Base-by-base conservation (phyloP, 2,888 invertebrate species). In the Caenorhabditis becei region DNA sequence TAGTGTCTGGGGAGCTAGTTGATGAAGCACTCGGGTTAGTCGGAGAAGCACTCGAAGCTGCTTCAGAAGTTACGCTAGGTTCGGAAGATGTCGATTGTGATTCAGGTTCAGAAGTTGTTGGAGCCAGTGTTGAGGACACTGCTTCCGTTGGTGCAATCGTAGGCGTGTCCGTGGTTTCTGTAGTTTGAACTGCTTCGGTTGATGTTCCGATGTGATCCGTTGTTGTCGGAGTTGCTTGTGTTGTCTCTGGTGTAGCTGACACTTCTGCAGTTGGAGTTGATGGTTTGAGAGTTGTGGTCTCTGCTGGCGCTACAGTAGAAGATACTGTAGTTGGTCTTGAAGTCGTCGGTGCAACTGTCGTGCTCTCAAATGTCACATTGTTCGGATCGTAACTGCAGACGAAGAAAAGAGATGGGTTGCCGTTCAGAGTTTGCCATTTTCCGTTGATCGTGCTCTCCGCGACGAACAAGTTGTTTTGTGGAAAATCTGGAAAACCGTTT, bases 371-470 rank as follows among this genome's bases (percentile, higher is more conserved):
- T 2, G 7, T 41, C 2, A 41, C 41, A 14, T 14, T 14, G 14
- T 51, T 56, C 35, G 72, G 72, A 26, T 35, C 24, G 26, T 72
- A 72, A 20, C 72, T 72, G 58, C 72, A 72, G 2, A 63, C 63
- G 16, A 58, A 72, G 11, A 28, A 65, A n/a, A 72, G 49, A 1
- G 28, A 18, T 5, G 56, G 44, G 8, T 35, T 37, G 41, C 71
- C 72, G 32, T 63, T 63, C 47, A 72, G 47, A 5, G 72, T 72
- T n/a, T 37, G 56, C 72, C 72, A 72, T 26, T 72, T 72, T 58
- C 72, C 72, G 35, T 63, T 72, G 11, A 44, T 11, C 0, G 56
- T 58, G 35, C 63, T 72, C 49, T 72, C 72, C 4, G 63, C 72
- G 7, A 58, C 72, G 18, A 44, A 72, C 24, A 49, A 24, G 14